phyloP scores from a whole-genome alignment of 2,797 vertebrate species.

The Neopelma chrysocephalum region DNA sequence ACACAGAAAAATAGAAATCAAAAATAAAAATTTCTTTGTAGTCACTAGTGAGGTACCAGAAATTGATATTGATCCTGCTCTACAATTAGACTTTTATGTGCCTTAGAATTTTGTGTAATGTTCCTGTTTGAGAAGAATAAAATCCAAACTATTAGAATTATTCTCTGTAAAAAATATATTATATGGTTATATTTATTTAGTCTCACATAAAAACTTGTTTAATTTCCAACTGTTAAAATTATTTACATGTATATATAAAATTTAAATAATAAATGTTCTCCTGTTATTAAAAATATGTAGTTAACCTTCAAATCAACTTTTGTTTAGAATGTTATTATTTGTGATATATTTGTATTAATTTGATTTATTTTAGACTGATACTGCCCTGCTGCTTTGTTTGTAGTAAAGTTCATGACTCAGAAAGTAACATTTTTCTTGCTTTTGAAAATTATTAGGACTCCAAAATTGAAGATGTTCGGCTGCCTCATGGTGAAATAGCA shows the following conservation, averaged over 20 bases:
- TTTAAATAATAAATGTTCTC: background rate
- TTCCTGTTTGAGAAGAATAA: background rate
- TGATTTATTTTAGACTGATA: background rate
- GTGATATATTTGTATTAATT: background rate
- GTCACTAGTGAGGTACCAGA: background rate
- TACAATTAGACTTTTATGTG: background rate
- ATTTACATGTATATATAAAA: background rate
- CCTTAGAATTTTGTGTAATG: background rate
- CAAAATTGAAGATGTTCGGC: background rate
- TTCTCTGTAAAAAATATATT: background rate
- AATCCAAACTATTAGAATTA: background rate
- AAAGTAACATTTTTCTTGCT: background rate
- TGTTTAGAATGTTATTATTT: background rate
- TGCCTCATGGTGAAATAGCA: constrained; percentile 72
- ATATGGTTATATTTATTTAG: background rate
- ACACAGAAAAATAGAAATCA: background rate
- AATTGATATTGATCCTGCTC: background rate
- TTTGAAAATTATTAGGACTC: constrained; percentile 10
- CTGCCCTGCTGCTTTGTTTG: background rate
- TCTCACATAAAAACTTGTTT: background rate
- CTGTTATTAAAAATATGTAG: background rate
- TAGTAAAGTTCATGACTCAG: background rate
- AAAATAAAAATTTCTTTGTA: background rate
- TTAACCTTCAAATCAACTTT: background rate
- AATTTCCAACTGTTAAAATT: background rate